Evolutionary conservation across 1,140 invertebrate species (phyloP).

Genomic region (Zaprionus kolodkinae): DNA sequence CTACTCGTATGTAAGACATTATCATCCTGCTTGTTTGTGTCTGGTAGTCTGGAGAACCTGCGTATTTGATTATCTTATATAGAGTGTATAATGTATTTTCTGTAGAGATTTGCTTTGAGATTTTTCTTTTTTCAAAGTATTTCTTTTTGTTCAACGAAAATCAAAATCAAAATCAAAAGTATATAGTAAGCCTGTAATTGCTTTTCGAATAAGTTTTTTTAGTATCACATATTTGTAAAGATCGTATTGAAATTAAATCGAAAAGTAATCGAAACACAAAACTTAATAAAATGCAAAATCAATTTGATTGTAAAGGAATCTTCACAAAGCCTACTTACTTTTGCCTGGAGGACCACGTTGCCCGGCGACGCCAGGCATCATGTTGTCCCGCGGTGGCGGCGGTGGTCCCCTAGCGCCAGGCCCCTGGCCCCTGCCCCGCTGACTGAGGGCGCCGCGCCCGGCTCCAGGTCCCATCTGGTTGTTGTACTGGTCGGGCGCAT

Average conservation of each 20-base stretch:
- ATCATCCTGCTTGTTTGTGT: conserved; percentile 73
- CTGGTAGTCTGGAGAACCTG: conserved; percentile 71
- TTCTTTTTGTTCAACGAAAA: conserved; percentile 46
- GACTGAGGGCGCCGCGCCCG: conserved; percentile 71
- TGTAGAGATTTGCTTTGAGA: conserved; percentile 54
- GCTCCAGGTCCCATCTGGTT: conserved; percentile 79
- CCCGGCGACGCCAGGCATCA: conserved; percentile 82
- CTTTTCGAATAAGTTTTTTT: conserved; percentile 55
- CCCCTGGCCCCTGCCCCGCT: conserved; percentile 86
- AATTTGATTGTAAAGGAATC: conserved; percentile 32
- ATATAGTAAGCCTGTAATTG: conserved; percentile 54
- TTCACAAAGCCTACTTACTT: conserved; percentile 77
- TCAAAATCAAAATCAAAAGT: conserved; percentile 28
- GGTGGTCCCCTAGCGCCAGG: conserved; percentile 91
- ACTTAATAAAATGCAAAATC: conserved; percentile 51
- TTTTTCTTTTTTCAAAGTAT: conserved; percentile 30
- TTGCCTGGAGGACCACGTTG: conserved; percentile 78
- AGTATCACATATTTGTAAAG: conserved; percentile 52
- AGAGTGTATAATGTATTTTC: conserved; percentile 57
- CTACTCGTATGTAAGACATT: conserved; percentile 43
- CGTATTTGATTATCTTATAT: conserved; percentile 71
- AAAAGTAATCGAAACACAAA: conserved; percentile 53
- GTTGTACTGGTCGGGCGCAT: conserved; percentile 90
- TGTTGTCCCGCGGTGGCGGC: conserved; percentile 90
- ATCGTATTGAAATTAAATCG: conserved; percentile 56